A percentile compares a stretch with the other conserved stretches of the same genome.
These are phyloP conservation scores for Nasonia giraulti DNA, from an alignment of 1,140 invertebrate species.

Conservation along the genomic window DNA sequence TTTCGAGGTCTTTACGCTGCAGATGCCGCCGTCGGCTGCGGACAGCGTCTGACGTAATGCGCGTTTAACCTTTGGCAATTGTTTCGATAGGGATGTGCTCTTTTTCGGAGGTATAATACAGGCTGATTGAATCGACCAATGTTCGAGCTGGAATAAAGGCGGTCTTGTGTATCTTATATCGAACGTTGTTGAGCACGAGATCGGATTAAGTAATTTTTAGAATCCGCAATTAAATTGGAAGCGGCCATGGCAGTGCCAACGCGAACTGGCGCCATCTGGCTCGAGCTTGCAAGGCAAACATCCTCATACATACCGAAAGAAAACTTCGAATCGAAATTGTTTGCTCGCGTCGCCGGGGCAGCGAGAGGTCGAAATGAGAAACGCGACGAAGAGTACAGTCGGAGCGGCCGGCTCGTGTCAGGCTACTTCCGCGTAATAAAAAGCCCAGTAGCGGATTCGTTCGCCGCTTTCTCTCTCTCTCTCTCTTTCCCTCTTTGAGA, in stretches of 20 bases:
- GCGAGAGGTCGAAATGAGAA: background rate
- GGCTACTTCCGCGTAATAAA: constrained; percentile 30
- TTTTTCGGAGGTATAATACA: constrained; percentile 1
- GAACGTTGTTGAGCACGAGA: no score
- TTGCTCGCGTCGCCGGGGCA: background rate
- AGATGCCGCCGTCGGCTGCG: background rate
- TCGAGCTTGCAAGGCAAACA: no score
- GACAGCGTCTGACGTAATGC: background rate
- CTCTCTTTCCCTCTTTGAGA: background rate
- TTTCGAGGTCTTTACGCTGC: background rate
- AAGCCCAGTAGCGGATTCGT: constrained; percentile 11
- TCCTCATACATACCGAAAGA: no score
- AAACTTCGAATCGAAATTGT: constrained; percentile 35
- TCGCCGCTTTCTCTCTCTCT: background rate
- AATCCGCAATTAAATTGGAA: no score
- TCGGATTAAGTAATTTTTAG: no score
- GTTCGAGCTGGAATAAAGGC: background rate
- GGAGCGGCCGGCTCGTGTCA: background rate
- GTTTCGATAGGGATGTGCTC: background rate
- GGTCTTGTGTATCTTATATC: no score
- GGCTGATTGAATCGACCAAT: constrained; percentile 17
- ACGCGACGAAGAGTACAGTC: background rate
- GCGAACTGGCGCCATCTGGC: no score
- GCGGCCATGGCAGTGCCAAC: no score
- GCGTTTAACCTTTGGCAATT: constrained; percentile 19